A percentile compares a stretch with the other conserved stretches of the same genome.
Conservation (phyloP, 2,888 invertebrate species). For the Oligia fasciuncula region DNA sequence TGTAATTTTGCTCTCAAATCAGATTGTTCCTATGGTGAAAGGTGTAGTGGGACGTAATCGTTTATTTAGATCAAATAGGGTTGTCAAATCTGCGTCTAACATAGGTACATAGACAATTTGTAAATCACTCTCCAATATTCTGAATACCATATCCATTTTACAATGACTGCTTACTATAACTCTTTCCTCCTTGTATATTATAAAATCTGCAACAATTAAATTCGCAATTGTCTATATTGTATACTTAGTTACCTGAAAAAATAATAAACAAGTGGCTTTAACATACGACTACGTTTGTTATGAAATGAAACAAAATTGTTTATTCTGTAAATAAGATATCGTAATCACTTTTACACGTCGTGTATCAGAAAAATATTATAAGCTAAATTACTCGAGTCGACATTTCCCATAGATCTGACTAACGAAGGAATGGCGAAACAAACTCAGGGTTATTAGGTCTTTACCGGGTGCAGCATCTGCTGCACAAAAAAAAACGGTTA, state of each 20-base stretch:
- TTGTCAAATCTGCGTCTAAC: not conserved
- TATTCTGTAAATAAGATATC: not conserved
- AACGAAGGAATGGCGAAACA: not conserved
- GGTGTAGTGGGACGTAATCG: not conserved
- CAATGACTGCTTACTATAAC: not conserved
- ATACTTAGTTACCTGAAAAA: not conserved
- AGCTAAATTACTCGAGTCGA: not conserved
- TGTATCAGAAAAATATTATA: not conserved
- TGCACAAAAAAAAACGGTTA: no score
- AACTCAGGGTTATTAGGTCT: not conserved
- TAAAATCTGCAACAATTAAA: not conserved
- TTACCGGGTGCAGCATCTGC: not conserved
- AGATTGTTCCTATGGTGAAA: not conserved
- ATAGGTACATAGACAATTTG: not conserved
- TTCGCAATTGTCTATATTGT: conserved; percentile 27
- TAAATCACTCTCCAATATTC: not conserved
- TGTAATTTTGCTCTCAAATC: not conserved
- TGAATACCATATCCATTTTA: conserved; percentile 31
- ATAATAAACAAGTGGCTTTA: conserved; percentile 6
- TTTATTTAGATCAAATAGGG: not conserved
- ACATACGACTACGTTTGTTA: not conserved
- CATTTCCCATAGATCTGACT: not conserved
- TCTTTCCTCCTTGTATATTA: conserved; percentile 10
- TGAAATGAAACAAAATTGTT: not conserved
- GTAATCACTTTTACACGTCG: not conserved